phyloP scores from a whole-genome alignment of 2,888 invertebrate species.

The Aspidiotus rigidus region DNA sequence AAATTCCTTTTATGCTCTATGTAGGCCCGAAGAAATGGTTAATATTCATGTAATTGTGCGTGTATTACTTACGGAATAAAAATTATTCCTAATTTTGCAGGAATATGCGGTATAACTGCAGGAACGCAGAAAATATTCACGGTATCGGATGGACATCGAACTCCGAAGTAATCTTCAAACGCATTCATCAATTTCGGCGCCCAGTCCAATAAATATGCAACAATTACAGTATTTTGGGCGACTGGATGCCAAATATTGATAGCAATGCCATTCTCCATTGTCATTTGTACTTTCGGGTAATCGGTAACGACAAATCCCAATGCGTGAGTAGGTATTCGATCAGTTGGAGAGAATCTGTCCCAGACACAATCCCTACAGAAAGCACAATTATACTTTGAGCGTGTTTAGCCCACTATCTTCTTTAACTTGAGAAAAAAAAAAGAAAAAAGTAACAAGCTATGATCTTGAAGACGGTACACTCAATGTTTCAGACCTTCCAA shows the following conservation, averaged over 20 bases:
- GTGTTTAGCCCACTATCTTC: too few species aligned
- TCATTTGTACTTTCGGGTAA: neutral
- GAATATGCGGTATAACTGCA: conserved; percentile 13
- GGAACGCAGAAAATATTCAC: conserved; percentile 21
- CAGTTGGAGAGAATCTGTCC: conserved; percentile 19
- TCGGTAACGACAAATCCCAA: conserved; percentile 28
- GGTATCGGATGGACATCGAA: conserved; percentile 6
- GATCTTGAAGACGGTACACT: too few species aligned
- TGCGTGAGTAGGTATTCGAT: conserved; percentile 6
- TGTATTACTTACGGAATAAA: conserved; percentile 10
- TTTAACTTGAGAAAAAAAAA: too few species aligned
- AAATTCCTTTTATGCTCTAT: too few species aligned
- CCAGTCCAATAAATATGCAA: conserved; percentile 11
- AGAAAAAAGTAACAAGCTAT: too few species aligned
- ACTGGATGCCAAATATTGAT: conserved; percentile 15
- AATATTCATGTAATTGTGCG: neutral
- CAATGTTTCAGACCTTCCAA: too few species aligned
- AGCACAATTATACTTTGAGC: too few species aligned
- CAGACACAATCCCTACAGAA: conserved; percentile 7
- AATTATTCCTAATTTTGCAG: conserved; percentile 22
- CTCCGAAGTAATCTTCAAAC: conserved; percentile 20
- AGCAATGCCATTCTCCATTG: neutral
- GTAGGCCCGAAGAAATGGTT: too few species aligned
- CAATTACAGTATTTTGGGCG: neutral
- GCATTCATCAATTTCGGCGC: neutral